Evolutionary conservation across 2,888 invertebrate genomes (phyloP), one percentile per base, ranked within the genome.

Genomic region (Hedychridium roseum): DNA sequence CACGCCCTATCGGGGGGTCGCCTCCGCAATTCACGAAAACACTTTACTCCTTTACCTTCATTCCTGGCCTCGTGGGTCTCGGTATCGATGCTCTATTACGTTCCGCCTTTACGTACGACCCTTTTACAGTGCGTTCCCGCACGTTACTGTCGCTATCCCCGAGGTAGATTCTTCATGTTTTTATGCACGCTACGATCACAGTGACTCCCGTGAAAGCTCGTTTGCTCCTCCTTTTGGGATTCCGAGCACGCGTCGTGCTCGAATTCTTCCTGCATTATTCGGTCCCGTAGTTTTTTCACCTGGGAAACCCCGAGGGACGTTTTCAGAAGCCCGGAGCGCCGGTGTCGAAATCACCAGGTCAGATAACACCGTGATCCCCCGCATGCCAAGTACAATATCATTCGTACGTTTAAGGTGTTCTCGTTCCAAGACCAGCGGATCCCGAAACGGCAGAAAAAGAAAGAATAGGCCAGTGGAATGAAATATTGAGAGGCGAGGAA

Each of bases 321-420:
- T 56, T 56, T 47, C 42, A 39, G 54, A 39, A 26, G 3, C 23
- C 34, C 23, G 15, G 2, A 42, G 41, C 35, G 28, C 30, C 46
- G 36, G 21, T 32, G 35, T 47, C 36, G 34, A 50, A 54, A 58
- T 58, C 50, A 46, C 41, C 45, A 40, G 48, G 43, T 50, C 48
- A 54, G 53, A 54, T 58, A 54, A 57, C 50, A 54, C 36, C 30
- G 14, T 38, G 17, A 38, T 31, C 44, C 39, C 46, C 48, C 39
- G 58, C 53, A 58, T 58, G 41, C 43, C 58, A 58, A 58, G 44
- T 39, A 39, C 48, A 43, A 46, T 57, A 48, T 43, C 52, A 44
- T 51, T 43, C 37, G 30, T 42, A 44, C 49, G 45, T 28, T 49
- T 32, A 44, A 41, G 42, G 48, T 38, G 12, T 43, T 27, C 42